Evolutionary conservation across 2,797 vertebrate genomes (phyloP), one percentile per base, ranked within the genome.

Genomic region (Hyperoplus immaculatus): DNA sequence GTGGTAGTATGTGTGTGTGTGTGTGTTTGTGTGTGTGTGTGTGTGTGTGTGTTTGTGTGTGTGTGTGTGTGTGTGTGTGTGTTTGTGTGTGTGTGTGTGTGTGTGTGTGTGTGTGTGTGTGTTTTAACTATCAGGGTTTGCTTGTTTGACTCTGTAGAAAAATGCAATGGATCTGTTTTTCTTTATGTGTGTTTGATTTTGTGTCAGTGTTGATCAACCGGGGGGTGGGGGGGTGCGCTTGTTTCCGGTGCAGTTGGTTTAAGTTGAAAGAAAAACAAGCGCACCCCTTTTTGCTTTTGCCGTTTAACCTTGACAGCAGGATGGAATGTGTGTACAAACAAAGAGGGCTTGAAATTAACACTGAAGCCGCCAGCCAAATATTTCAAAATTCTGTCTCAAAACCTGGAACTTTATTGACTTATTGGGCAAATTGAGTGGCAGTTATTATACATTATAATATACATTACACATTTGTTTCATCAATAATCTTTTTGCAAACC

Each of bases 241-340:
- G 87, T 88, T 91, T 83, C 4, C 38, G 9, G 18, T 46, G 12
- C 45, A 5, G 38, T 51, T 10, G 9, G 36, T 49, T 47, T 18
- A 29, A 10, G 36, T 43, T 6, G 39, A 61, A 76, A 57, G 43
- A 41, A 6, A 81, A 82, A 79, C 77, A 21, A 82, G 81, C 18
- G 12, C 68, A 42, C 72, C 70, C 54, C 0, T 0, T 29, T 29
- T 29, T 29, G 29, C 29, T 29, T 60, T 70, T 72, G 82, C 83
- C 89, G 88, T 90, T 88, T 69, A 67, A 60, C 63, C 29, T 72
- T 77, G 89, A 91, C 90, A 88, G 88, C 76, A 29, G 13, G 80
- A 87, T 89, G 81, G 91, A 91, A 91, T 88, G 92, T 88, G 73
- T 86, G 79, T 81, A 83, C 64, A 87, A 88, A 85, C n/a, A 87